These are phyloP conservation scores for Anoplolepis gracilipes DNA, from an alignment of 1,140 invertebrate species.

Conservation along the genomic window DNA sequence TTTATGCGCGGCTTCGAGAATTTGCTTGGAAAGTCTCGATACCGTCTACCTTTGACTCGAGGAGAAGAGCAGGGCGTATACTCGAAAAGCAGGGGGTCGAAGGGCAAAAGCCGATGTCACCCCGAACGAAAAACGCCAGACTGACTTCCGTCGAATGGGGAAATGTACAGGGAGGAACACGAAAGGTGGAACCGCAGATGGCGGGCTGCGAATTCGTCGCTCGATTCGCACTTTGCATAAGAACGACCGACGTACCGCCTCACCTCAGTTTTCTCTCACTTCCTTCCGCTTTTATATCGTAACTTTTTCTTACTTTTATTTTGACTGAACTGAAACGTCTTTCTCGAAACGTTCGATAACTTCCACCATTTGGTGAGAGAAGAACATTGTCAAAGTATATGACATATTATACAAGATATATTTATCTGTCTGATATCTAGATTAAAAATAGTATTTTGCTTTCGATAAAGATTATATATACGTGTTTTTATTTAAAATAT, in stretches of 20 bases:
- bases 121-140: constrained; percentile 37
- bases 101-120: constrained; percentile 43
- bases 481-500: not conserved
- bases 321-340: not conserved
- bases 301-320: constrained; percentile 33
- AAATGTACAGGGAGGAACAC: constrained; percentile 45
- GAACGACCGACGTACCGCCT: constrained; percentile 28
- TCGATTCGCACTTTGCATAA: constrained; percentile 53
- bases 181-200: constrained; percentile 49
- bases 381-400: not conserved
- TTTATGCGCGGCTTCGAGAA: constrained; percentile 38
- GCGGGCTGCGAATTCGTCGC: constrained; percentile 47
- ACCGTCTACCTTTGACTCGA: constrained; percentile 21
- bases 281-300: not conserved
- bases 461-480: not conserved
- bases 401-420: constrained; percentile 10
- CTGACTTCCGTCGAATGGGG: constrained; percentile 41
- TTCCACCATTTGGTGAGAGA: constrained; percentile 15
- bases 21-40: constrained; percentile 33
- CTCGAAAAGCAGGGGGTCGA: constrained; percentile 34
- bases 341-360: constrained; percentile 32
- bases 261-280: not conserved
- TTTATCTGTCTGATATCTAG: not conserved
- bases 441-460: not conserved
- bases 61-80: not conserved